These are phyloP conservation scores for Cherax quadricarinatus DNA, from an alignment of 1,140 invertebrate species.

Conservation along the genomic window DNA sequence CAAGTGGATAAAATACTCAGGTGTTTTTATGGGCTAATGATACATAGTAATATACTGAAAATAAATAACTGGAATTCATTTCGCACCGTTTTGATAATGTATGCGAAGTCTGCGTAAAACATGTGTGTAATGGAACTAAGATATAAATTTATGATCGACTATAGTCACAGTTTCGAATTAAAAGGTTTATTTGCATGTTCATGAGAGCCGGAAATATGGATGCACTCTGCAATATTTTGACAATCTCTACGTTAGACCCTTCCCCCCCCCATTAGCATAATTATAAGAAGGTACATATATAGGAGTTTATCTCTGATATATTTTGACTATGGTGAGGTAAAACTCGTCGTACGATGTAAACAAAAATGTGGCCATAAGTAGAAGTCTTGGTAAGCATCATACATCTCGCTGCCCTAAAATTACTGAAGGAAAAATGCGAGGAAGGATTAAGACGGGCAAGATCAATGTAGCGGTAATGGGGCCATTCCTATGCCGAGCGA, in stretches of 20 bases:
- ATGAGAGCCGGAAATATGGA: constrained; percentile 38
- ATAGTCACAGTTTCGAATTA: neutral
- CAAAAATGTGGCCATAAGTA: neutral
- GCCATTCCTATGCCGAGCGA: constrained; percentile 66
- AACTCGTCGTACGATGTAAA: neutral
- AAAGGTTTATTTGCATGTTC: constrained; percentile 44
- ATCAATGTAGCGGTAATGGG: constrained; percentile 68
- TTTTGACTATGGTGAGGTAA: constrained; percentile 14
- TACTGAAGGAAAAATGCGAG: constrained; percentile 63
- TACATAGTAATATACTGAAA: neutral
- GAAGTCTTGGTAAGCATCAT: constrained; percentile 23
- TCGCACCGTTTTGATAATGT: neutral
- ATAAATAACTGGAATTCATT: neutral
- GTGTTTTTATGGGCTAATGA: too few relatives aligned
- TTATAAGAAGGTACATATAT: constrained; percentile 38
- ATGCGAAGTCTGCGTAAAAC: constrained; percentile 19
- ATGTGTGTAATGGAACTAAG: constrained; percentile 20
- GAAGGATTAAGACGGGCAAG: constrained; percentile 65
- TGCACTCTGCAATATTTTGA: constrained; percentile 31
- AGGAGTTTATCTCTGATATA: constrained; percentile 27
- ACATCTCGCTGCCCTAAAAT: constrained; percentile 67
- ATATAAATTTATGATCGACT: constrained; percentile 29
- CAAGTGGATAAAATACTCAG: too few relatives aligned
- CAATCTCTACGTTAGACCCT: neutral
- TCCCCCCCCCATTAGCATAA: constrained; percentile 42